Base-by-base conservation (phyloP, 2,797 vertebrate genomes). In the Tenualosa ilisha region DNA sequence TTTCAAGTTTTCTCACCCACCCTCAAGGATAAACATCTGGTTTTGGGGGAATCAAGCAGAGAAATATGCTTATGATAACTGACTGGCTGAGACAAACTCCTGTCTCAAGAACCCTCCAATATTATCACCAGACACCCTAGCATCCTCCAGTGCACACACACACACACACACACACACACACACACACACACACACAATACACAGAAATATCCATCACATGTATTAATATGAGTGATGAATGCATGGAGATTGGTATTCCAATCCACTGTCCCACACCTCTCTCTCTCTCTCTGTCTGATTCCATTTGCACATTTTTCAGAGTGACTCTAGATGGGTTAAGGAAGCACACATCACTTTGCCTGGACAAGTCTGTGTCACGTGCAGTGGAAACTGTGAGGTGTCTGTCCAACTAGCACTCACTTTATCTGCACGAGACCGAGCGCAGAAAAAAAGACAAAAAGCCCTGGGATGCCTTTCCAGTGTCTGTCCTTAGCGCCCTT, bases 1-100 rank as follows among this genome's bases (percentile, higher is more conserved):
- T 20, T 15, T 11, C 51, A 54, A 11, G 22, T 40, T 13, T 43
- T 15, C 68, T 75, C 68, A 17, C 31, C 37, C 68, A 43, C 31
- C 68, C 68, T 72, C 68, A 75, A 75, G 68, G 68, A 75, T 75
- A 75, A 75, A 43, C 68, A 75, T 75, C 37, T 75, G 68, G 37
- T 75, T 75, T 20, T 31, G 68, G 15, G 68, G 5, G 68, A 40
- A 75, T 12, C 40, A 31, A 75, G 12, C 68, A 75, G 31, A 40
- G 13, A 75, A 75, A 40, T 75, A 40, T 75, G 68, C 31, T 31
- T 75, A 13, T 3, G 68, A 75, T 75, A 75, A 75, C 31, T 40
- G 68, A 75, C 68, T 40, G 31, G 15, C 31, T 20, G 17, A 37
- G 68, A 75, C 68, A 75, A 13, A 75, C 31, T 43, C 68, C 68